phyloP scores from a whole-genome alignment of 1,140 invertebrate species.

The Drosophila arizonae region DNA sequence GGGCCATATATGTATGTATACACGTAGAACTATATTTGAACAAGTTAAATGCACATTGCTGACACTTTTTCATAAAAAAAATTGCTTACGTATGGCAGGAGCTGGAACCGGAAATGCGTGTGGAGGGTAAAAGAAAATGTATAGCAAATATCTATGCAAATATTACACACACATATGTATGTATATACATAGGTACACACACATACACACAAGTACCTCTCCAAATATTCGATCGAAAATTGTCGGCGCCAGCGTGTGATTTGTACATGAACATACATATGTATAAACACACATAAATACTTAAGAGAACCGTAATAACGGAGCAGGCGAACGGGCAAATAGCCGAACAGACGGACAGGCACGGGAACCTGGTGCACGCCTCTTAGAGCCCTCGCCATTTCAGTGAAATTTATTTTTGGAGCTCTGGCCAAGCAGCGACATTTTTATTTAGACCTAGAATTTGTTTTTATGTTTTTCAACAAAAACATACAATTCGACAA shows the following conservation, averaged over 20 bases:
- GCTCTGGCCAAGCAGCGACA: slow-evolving; percentile 72
- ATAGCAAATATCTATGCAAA: neutral
- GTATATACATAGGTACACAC: slow-evolving; percentile 7
- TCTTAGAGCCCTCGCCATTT: slow-evolving; percentile 51
- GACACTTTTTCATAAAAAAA: slow-evolving; percentile 1
- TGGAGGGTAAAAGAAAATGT: slow-evolving; percentile 1
- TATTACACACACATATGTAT: neutral
- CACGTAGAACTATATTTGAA: neutral
- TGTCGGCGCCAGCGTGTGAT: slow-evolving; percentile 27
- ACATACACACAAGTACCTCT: slow-evolving; percentile 20
- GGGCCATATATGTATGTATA: neutral
- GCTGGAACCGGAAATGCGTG: slow-evolving; percentile 25
- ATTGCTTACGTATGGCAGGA: neutral
- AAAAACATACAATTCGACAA: slow-evolving; percentile 70
- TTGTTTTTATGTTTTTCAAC: slow-evolving; percentile 67
- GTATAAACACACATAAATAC: slow-evolving; percentile 6
- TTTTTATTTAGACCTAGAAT: slow-evolving; percentile 67
- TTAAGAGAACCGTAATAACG: neutral
- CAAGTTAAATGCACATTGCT: neutral
- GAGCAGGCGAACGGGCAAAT: neutral
- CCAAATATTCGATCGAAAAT: slow-evolving; percentile 63
- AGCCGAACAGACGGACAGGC: neutral
- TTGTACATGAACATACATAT: slow-evolving; percentile 4
- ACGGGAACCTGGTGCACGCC: slow-evolving; percentile 55
- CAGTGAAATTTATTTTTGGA: slow-evolving; percentile 77